Evolutionary conservation across 2,888 invertebrate species (phyloP), one percentile per base, ranked within the genome.

Genomic region (Dascillus cervinus): DNA sequence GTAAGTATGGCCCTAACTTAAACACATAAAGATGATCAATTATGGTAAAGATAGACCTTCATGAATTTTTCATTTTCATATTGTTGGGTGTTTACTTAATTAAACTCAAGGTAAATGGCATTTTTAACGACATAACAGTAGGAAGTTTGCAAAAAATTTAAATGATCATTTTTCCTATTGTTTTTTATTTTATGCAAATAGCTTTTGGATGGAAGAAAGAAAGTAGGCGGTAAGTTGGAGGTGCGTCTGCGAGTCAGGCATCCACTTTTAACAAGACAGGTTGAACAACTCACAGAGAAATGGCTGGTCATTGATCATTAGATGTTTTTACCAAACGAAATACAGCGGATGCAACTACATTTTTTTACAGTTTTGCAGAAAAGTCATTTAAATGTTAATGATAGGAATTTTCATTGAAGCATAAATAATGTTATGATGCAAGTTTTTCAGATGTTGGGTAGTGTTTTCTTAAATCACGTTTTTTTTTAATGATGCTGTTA

Each of bases 191-290:
- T 23, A 14, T 14, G n/a, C n/a, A n/a, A n/a, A n/a, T 60, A 92
- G 91, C 56, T 95, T 30, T 79, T 89, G 79, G 92, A 95, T 44
- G 94, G 94, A 0, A 74, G 94, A 12, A 85, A 87, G 49, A 69
- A 83, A 8, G 77, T 83, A 4, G 94, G 94, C 9, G 95, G 94
- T 0, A 90, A 92, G 51, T 53, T 96, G 35, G 96, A 96, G 62
- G 73, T 94, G 1, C 88, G 86, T 62, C 63, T 95, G 27, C 77
- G 91, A 32, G 72, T 95, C 11, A 75, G 95, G 34, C 87, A 91
- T 54, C 95, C 96, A 0, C 71, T 96, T 27, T 65, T 84, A 19
- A 79, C 80, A n/a, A 90, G 88, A 52, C 88, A 95, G 65, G 78
- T 94, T 4, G 90, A 90, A 56, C 82, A 84, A 58, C 75, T 84